Evolutionary conservation across 2,888 invertebrate species (phyloP).

Genomic region (Hirtodrosophila histrioides): DNA sequence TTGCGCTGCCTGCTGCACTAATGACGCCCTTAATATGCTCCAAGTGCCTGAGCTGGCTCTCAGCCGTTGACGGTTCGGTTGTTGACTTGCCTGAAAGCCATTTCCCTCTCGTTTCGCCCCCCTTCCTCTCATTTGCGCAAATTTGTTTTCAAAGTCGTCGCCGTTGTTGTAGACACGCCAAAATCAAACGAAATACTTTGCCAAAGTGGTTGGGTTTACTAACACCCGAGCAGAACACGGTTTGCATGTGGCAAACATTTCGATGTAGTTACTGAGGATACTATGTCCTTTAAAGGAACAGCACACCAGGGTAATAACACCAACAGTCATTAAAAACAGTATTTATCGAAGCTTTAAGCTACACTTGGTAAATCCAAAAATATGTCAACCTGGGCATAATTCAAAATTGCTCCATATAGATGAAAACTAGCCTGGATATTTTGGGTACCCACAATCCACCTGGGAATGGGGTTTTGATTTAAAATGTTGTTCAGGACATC

Average conservation of each 20-base stretch:
- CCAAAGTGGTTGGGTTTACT: constrained; percentile 29
- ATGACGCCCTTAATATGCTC: constrained; percentile 82
- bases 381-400: too few relatives aligned
- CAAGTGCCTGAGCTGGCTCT: constrained; percentile 50
- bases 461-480: too few relatives aligned
- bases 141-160: constrained; percentile 74
- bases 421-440: too few relatives aligned
- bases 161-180: constrained; percentile 57
- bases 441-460: too few relatives aligned
- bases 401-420: too few relatives aligned
- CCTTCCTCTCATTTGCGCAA: constrained; percentile 46
- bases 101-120: constrained; percentile 25
- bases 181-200: constrained; percentile 63
- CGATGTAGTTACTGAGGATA: neutral
- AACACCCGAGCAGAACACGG: constrained; percentile 11
- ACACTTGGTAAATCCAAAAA: too few relatives aligned
- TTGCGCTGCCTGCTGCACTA: constrained; percentile 77
- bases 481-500: too few relatives aligned
- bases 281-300: too few relatives aligned
- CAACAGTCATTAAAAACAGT: too few relatives aligned
- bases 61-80: constrained; percentile 43
- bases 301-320: too few relatives aligned
- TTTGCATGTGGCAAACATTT: constrained; percentile 10
- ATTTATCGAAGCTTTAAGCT: too few relatives aligned
- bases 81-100: constrained; percentile 70